Evolutionary conservation across 2,797 vertebrate genomes (phyloP), one percentile per base, ranked within the genome.

Genomic region (Furcifer pardalis): DNA sequence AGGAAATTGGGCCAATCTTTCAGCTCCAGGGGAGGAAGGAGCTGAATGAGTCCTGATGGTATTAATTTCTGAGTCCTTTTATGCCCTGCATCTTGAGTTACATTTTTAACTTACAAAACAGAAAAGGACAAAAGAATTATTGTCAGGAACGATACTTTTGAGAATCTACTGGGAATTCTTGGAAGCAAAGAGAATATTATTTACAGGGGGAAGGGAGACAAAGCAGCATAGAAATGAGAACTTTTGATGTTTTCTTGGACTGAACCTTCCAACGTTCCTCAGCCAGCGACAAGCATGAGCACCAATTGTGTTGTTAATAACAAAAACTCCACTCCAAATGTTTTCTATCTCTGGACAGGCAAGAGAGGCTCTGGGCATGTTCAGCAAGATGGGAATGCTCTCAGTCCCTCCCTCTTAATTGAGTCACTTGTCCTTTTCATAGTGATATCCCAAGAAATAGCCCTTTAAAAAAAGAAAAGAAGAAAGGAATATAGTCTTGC

Each of bases 1-100:
- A 82, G 82, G 82, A 82, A 91, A 83, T 60, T 8, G 63, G 77
- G 35, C n/a, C 87, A 86, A 69, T 42, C 87, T 87, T 81, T 37
- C 13, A 60, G 71, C 60, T 21, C 42, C 59, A 63, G 37, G 84
- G 86, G 23, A 85, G 77, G 86, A 27, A 85, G 77, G 59, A 66
- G 32, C 27, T 32, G 59, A 60, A 21, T 84, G 62, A 32, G 12
- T 87, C 30, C 82, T 42, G 1, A 17, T 0, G 30, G 21, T 10
- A 19, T 75, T 75, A 4, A 60, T n/a, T 75, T 79, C 19, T 37
- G 23, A 74, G 46, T 17, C 6, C 21, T 68, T 63, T 12, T 49
- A 69, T 30, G 6, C 35, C 32, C 56, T 78, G 7, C n/a, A 52
- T 60, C 21, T 74, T 27, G 9, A 69, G 68, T 62, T 52, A 63